A percentile compares a stretch with the other conserved stretches of the same genome.
phyloP scores from a whole-genome alignment of 2,888 invertebrate genomes.

The Amphipyra berbera region DNA sequence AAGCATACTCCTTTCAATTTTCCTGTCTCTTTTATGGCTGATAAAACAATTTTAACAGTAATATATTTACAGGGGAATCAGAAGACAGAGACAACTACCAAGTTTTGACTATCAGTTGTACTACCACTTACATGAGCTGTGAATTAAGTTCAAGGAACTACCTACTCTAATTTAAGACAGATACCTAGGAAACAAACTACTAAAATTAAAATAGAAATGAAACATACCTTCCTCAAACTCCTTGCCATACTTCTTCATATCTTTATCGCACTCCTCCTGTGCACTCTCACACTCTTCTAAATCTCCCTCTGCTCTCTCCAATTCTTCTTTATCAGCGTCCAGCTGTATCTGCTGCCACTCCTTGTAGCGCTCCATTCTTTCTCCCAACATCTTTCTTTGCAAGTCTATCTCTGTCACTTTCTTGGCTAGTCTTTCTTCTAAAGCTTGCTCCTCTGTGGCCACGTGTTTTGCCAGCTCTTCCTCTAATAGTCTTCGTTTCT shows the following conservation, averaged over 20 bases:
- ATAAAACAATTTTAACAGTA: no score
- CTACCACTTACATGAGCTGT: no score
- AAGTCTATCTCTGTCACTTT: slow-evolving; percentile 69
- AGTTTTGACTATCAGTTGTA: no score
- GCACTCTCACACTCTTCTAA: slow-evolving; percentile 69
- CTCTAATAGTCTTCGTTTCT: slow-evolving; percentile 72
- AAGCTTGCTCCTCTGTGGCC: slow-evolving; percentile 59
- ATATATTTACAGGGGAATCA: no score
- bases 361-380: slow-evolving; percentile 62
- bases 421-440: slow-evolving; percentile 65
- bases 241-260: slow-evolving; percentile 73
- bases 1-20: no score
- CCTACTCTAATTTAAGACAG: no score
- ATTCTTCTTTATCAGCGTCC: slow-evolving; percentile 65
- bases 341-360: slow-evolving; percentile 63
- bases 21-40: no score
- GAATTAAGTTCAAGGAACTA: no score
- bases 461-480: slow-evolving; percentile 73
- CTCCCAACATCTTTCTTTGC: slow-evolving; percentile 63
- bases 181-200: no score
- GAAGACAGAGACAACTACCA: no score
- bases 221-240: slow-evolving; percentile 79
- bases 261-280: slow-evolving; percentile 61
- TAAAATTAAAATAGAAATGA: neutral
- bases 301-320: slow-evolving; percentile 69